These are phyloP conservation scores for Oscheius sp. DNA, from an alignment of 2,888 invertebrate genomes.

Conservation along the genomic window DNA sequence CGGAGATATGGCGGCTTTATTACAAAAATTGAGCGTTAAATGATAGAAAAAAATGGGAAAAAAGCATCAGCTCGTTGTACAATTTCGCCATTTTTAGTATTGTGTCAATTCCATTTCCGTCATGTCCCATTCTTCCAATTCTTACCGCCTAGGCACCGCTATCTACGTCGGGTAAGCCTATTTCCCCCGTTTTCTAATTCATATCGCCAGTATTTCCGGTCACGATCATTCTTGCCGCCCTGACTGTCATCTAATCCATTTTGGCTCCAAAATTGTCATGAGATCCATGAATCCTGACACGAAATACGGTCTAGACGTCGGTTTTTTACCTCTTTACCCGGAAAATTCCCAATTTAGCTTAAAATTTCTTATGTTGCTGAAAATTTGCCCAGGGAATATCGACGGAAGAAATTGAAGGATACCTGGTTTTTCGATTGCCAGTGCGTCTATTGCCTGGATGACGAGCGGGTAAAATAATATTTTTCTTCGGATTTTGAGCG, in stretches of 20 bases:
- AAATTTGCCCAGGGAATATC: background rate
- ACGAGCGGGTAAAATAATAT: background rate
- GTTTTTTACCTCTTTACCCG: background rate
- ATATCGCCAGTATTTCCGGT: background rate
- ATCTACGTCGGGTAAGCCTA: background rate
- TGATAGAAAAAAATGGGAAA: no score
- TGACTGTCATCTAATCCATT: background rate
- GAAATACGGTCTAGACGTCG: background rate
- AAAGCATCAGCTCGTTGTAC: no score
- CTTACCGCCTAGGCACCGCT: background rate
- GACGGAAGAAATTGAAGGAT: background rate
- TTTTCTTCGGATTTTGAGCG: background rate
- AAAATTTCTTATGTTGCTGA: background rate
- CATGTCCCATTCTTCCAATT: background rate
- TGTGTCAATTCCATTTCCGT: background rate
- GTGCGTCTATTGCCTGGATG: background rate
- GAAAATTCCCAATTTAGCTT: background rate
- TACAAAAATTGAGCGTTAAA: no score
- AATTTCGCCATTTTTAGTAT: background rate
- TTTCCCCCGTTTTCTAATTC: no score
- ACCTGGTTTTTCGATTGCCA: background rate
- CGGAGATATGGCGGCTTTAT: no score
- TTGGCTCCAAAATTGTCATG: slow-evolving; percentile 1
- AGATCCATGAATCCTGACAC: background rate
- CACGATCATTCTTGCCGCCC: background rate